These are phyloP conservation scores for Gonatopus flavifemur DNA, from an alignment of 1,140 invertebrate species.

Conservation along the genomic window DNA sequence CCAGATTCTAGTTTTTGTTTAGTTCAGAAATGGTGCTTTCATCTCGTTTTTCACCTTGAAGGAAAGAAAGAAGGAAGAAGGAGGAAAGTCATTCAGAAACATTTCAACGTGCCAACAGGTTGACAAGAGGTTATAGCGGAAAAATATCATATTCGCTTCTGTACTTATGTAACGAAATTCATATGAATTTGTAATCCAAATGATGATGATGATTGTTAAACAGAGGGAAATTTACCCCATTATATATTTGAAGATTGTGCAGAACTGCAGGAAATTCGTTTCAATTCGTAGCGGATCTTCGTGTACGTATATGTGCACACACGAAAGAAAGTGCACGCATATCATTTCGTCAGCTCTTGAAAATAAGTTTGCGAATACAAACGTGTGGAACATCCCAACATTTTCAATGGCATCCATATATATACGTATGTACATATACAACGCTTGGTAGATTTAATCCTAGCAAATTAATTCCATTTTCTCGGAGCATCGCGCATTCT, in stretches of 20 bases:
- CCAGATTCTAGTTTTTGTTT: slow-evolving; percentile 41
- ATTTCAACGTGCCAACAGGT: no score
- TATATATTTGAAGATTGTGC: no score
- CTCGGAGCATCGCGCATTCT: slow-evolving; percentile 56
- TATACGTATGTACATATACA: no score
- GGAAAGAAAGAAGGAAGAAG: slow-evolving; percentile 12
- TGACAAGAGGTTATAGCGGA: no score
- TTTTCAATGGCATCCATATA: slow-evolving; percentile 39
- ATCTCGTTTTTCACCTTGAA: slow-evolving; percentile 24
- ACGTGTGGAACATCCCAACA: slow-evolving; percentile 46
- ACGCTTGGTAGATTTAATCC: slow-evolving; percentile 55
- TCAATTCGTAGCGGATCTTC: slow-evolving; percentile 14
- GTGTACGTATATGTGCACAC: slow-evolving; percentile 8
- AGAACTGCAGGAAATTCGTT: slow-evolving; percentile 13
- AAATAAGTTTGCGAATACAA: slow-evolving; percentile 41
- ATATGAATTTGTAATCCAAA: no score
- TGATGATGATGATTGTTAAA: no score
- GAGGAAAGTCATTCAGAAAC: no score
- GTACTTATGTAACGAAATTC: no score
- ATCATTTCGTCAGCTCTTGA: slow-evolving; percentile 7
- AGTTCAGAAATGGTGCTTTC: slow-evolving; percentile 34
- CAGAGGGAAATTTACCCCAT: no score
- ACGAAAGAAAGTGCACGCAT: neutral
- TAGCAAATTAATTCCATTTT: slow-evolving; percentile 60
- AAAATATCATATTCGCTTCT: no score